Base-by-base conservation (phyloP, 2,888 invertebrate species). In the Chouioia cunea region DNA sequence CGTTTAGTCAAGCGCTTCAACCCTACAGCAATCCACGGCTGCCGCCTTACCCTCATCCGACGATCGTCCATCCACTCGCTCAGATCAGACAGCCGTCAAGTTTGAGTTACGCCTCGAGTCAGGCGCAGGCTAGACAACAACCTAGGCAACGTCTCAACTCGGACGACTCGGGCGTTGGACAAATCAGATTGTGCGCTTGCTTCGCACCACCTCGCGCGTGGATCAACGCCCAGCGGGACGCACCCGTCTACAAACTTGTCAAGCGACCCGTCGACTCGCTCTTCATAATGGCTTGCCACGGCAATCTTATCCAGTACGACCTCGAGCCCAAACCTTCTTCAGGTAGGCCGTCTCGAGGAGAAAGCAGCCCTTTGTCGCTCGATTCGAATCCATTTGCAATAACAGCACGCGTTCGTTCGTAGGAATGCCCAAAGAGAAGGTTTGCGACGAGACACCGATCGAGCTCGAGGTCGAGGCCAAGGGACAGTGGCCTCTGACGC, bases 31-130 rank as follows among this genome's bases (percentile, higher is more conserved):
- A 97, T 88, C 95, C 97, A 14, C 91, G 97, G 44, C 88, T 96
- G 83, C 96, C 97, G 59, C 97, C 97, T 6, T 97, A 93, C 87
- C 95, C 97, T 14, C 91, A 93, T 81, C 97, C 97, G 15, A 90
- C 92, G 20, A 90, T 93, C 22, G 88, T 94, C 52, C 87, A 90
- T 77, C 95, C 97, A 1, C 87, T 97, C 75, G 95, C 95, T 1
- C 97, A 97, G 86, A 89, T 97, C 76, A 90, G 96, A 52, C 93
- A 93, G 77, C 90, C 90, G 0, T 87, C 88, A 43, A 83, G 81
- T 52, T 77, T 85, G 57, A 84, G 81, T 74, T 82, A 84, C 50
- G 75, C 71, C 60, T 82, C 81, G 70, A 82, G 76, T 70, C 85
- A 83, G 76, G 70, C 78, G 27, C 85, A 82, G 75, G 81, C 80